Evolutionary conservation across 2,797 vertebrate species (phyloP), one percentile per base, ranked within the genome.

Genomic region (Rhinichthys osculus): DNA sequence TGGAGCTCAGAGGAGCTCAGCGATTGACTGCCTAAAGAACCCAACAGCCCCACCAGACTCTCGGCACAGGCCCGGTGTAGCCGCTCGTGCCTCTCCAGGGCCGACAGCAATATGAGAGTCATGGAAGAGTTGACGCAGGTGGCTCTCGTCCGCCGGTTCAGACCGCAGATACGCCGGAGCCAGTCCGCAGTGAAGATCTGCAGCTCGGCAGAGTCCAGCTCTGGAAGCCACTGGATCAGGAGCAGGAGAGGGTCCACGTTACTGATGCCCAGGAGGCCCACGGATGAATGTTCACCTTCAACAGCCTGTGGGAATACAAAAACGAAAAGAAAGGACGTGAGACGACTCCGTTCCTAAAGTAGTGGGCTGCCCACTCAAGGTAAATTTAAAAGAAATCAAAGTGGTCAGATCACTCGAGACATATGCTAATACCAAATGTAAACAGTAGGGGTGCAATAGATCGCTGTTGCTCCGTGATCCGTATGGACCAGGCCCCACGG

Each of bases 181-280:
- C 98, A 98, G 82, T 96, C 97, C 19, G 97, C 97, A 35, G 97
- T 94, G 88, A 98, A 98, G 85, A 98, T 95, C 94, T 99, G 98
- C 73, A 97, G 95, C 87, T 99, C 98, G 0, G 95, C 93, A 0
- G 96, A 99, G 79, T 97, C 96, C 83, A 99, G 94, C 67, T 99
- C 97, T 9, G 98, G 97, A 86, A 99, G 96, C 98, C 98, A 99
- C 90, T 97, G 97, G 90, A 97, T 96, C 89, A 99, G 96, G 86
- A 99, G 95, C 91, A 99, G 85, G 90, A 99, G 93, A 27, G 98
- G 97, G 77, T 99, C 97, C 88, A 99, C 98, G 8, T 99, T 99
- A 89, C 97, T 98, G 91, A 99, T 98, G 89, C 98, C 98, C 90
- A 99, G 92, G 85, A 99, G 95, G 6, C 98, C 97, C 90, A 99